Percentiles rank a stretch among this genome's conserved stretches.
Evolutionary conservation across 2,113 vertebrate genomes (phyloP).

Genomic region (Protomyctophum bolini): DNA sequence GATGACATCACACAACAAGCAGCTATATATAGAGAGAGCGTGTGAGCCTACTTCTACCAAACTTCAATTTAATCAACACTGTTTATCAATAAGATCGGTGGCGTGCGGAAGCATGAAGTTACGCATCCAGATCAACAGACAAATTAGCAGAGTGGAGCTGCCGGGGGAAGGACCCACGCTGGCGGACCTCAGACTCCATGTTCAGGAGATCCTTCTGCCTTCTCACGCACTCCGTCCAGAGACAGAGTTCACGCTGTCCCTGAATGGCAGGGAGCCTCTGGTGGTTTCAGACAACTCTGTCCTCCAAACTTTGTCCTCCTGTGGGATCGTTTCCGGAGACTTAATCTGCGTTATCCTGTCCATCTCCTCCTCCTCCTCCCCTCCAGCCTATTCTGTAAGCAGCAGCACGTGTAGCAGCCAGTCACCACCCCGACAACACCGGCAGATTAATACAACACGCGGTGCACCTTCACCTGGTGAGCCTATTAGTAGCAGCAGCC

Average conservation of each 20-base stretch:
- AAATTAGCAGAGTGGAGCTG: slow-evolving; percentile 80
- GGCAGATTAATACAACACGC: not conserved
- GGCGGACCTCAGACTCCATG: slow-evolving; percentile 76
- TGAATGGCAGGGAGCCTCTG: slow-evolving; percentile 89
- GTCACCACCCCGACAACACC: not conserved
- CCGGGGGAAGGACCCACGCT: slow-evolving; percentile 78
- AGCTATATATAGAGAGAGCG: no score
- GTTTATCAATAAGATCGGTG: no score
- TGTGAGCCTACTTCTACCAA: no score
- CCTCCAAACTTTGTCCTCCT: slow-evolving; percentile 84
- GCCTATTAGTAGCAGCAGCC: not conserved
- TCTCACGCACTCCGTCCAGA: slow-evolving; percentile 81
- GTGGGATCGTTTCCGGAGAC: slow-evolving; percentile 92
- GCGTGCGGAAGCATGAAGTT: slow-evolving; percentile 83
- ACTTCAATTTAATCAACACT: no score
- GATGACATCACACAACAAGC: no score
- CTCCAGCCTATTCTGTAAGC: slow-evolving; percentile 26
- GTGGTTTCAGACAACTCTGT: slow-evolving; percentile 68
- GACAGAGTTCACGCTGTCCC: slow-evolving; percentile 84
- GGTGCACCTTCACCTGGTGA: no score
- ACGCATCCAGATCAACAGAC: slow-evolving; percentile 80
- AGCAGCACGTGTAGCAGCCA: no score
- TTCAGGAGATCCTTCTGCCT: slow-evolving; percentile 73
- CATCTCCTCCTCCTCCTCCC: slow-evolving; percentile 16
- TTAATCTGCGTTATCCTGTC: slow-evolving; percentile 87